Base-by-base conservation (phyloP, 2,888 invertebrate genomes). In the Heteromurus nitidus region DNA sequence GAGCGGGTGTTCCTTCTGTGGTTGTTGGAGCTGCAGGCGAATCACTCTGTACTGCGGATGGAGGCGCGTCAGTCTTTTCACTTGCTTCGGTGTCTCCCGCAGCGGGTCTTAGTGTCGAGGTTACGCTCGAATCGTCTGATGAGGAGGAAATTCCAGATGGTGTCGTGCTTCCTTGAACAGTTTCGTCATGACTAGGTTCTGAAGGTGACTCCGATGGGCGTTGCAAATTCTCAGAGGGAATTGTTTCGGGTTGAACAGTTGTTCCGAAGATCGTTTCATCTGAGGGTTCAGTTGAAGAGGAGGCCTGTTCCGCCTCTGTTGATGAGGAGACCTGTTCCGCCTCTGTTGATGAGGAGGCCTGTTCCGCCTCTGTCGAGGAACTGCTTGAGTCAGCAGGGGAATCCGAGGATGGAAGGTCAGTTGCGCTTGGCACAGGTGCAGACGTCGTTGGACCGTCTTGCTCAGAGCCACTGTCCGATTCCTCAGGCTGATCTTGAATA, bases 191-290 rank as follows among this genome's bases (percentile, higher is more conserved):
- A 44, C 58, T 72, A 22, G 36, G 50, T n/a, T 70, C 80, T 30
- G 69, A n/a, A 20, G 77, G 69, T 13, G 7, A 18, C 13, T 77
- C 79, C 3, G 77, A 69, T 28, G 79, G 79, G n/a, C 55, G 60
- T 16, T 79, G 70, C 1, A 79, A 50, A 47, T 79, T 72, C 28
- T 79, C 79, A 18, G 79, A 79, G 13, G 79, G 72, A 58, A 79
- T 79, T 22, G 79, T 26, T 7, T 79, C 72, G 1, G 79, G 79
- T 18, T 70, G 26, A 13, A 30, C 24, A 1, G 79, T 79, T 16
- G 79, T 79, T 26, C 79, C 69, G 24, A 79, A 62, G 36, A 79
- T 82, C 13, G 79, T 79, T 55, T 73, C 77, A 11, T 79, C n/a
- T 2, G 64, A 16, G 24, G 67, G 70, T 18, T 30, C 58, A 1